Conservation (phyloP, 2,797 vertebrate genomes). For the Leontopithecus rosalia region DNA sequence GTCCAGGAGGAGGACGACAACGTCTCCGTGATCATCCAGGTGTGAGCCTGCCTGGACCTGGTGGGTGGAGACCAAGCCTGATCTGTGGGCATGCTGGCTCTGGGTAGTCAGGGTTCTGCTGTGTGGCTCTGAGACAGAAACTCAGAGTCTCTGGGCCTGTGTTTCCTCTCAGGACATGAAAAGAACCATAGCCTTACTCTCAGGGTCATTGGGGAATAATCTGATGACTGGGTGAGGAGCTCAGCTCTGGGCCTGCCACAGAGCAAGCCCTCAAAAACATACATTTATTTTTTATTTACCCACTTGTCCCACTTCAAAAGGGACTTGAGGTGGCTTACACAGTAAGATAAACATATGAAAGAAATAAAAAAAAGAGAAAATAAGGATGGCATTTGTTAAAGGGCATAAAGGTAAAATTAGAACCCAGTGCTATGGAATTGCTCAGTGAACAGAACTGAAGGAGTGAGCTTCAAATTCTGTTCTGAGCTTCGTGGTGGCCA, state of each 20-base stretch:
- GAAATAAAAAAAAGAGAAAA: slow-evolving; percentile 10
- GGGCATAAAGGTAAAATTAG: not conserved
- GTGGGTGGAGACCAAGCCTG: not conserved
- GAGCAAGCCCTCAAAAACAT: not conserved
- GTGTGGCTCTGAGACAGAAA: not conserved
- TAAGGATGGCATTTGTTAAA: not conserved
- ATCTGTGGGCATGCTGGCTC: not conserved
- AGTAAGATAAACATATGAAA: not conserved
- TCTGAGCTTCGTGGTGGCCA: not conserved
- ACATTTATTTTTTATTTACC: not conserved
- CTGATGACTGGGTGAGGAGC: not conserved
- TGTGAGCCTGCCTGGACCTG: slow-evolving; percentile 7
- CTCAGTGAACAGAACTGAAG: no score
- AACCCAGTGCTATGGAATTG: not conserved
- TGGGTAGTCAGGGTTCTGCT: not conserved
- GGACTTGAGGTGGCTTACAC: slow-evolving; percentile 10
- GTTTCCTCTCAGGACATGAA: not conserved
- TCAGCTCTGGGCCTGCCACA: not conserved
- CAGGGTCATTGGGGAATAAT: not conserved
- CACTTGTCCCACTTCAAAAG: not conserved
- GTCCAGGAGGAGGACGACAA: slow-evolving; percentile 85
- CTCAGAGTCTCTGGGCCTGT: not conserved
- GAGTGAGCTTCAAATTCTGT: not conserved
- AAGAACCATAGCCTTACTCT: not conserved
- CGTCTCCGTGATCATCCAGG: slow-evolving; percentile 77